Evolutionary conservation across 2,888 invertebrate genomes (phyloP), one percentile per base, ranked within the genome.

Genomic region (Sericinus montela): DNA sequence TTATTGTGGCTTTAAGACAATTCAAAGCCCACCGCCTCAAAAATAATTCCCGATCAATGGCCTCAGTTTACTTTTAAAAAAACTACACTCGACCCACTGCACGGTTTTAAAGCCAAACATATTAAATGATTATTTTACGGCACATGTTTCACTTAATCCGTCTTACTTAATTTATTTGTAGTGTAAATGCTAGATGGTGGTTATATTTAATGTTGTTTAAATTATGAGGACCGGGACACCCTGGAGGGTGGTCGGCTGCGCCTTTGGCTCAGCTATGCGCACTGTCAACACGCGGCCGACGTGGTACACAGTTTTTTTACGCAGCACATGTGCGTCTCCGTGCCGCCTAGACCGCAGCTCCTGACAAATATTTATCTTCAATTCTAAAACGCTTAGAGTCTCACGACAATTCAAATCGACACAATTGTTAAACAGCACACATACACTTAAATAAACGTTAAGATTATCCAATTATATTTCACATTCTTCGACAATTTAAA

Each of bases 301-400:
- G 72, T 69, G 67, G 69, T 69, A 78, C 76, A 80, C 75, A 74
- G 64, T 77, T 82, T 83, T 23, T 83, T 84, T 82, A 73, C 71
- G 63, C 71, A 38, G 72, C 80, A 78, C 81, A 80, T 80, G 75
- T 80, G 80, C 71, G 72, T 61, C 73, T 67, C 59, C 69, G 69
- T 74, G 71, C 85, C 80, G 80, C 82, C 78, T 80, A 74, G 69
- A 73, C 79, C 75, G 76, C 74, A 74, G 72, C 67, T 75, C 66
- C 71, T 53, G 58, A 75, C 82, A 85, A 88, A 87, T 88, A 87
- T 88, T 88, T 87, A 73, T 69, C 79, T 78, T 72, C 78, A 80
- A 85, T 87, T 83, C 80, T 69, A 75, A 84, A 84, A 75, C 75
- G 78, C 77, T 85, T 82, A 82, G 75, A 79, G 68, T 73, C 72